Conservation (phyloP, 53 echinoderm and acorn worm species). For the Patiria pectinifera region DNA sequence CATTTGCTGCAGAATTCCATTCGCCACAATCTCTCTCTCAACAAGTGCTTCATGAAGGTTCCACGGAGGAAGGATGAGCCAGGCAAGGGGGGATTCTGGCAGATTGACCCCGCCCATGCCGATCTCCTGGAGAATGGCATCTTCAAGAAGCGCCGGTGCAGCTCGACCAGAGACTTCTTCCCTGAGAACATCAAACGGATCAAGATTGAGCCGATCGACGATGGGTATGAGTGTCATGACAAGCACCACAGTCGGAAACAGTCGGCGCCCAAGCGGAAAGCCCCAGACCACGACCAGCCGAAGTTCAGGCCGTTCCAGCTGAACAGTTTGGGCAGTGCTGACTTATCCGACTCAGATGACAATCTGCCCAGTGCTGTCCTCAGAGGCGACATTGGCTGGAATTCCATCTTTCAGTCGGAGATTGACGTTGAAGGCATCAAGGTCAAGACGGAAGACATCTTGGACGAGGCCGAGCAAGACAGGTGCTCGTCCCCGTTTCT, state of each 20-base stretch:
- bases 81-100: conserved; percentile 98
- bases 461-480: conserved; percentile 59
- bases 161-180: conserved; percentile 50
- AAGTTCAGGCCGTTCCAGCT: conserved; percentile 47
- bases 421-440: conserved; percentile 91
- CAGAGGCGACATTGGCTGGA: conserved; percentile 89
- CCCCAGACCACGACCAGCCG: conserved; percentile 12
- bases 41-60: conserved; percentile 99
- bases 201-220: conserved; percentile 76
- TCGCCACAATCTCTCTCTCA: conserved; percentile 97
- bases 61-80: conserved; percentile 96
- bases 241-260: conserved; percentile 76
- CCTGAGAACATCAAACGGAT: conserved; percentile 78
- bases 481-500: conserved; percentile 70
- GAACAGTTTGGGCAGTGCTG: conserved; percentile 54
- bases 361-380: conserved; percentile 89
- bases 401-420: conserved; percentile 92
- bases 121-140: conserved; percentile 95
- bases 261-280: conserved; percentile 66
- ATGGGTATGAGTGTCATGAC: conserved; percentile 47
- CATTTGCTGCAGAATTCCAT: conserved; percentile 87
- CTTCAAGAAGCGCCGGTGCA: conserved; percentile 91
- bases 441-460: conserved; percentile 92
- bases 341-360: conserved; percentile 73
- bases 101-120: conserved; percentile 94